Evolutionary conservation across 1,140 invertebrate species (phyloP).

Genomic region (Magallana ariakensis): DNA sequence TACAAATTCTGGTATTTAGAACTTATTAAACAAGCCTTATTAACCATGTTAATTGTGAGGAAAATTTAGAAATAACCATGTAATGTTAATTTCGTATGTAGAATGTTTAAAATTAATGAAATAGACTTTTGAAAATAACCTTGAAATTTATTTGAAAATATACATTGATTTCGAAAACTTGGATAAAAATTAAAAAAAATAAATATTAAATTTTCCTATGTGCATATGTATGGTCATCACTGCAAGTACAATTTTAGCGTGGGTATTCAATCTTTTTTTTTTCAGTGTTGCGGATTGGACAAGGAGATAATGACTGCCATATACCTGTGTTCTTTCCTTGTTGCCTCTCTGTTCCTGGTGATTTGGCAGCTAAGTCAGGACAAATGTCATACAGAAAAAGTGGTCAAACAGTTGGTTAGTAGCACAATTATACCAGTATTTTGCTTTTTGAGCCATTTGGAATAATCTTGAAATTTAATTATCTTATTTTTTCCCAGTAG

Average conservation of each 20-base stretch:
- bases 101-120: neutral
- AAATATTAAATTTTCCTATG: too few relatives aligned
- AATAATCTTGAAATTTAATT: too few relatives aligned
- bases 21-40: too few relatives aligned
- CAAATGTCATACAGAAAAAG: slow-evolving; percentile 18
- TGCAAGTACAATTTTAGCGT: too few relatives aligned
- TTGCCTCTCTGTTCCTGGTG: neutral
- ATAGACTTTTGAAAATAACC: too few relatives aligned
- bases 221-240: too few relatives aligned
- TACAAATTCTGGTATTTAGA: neutral
- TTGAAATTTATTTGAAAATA: too few relatives aligned
- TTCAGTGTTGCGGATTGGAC: slow-evolving; percentile 23
- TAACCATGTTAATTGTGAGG: neutral
- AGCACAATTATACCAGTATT: too few relatives aligned
- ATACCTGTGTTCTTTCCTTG: neutral
- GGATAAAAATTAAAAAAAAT: too few relatives aligned
- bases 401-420: neutral
- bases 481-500: too few relatives aligned
- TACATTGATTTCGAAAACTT: too few relatives aligned
- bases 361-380: neutral
- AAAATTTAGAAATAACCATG: neutral
- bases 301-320: neutral
- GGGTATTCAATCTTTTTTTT: neutral
- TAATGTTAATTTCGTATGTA: neutral
- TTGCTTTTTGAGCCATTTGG: too few relatives aligned